Evolutionary conservation across 2,113 vertebrate species (phyloP).

Genomic region (Stigmatopora nigra): DNA sequence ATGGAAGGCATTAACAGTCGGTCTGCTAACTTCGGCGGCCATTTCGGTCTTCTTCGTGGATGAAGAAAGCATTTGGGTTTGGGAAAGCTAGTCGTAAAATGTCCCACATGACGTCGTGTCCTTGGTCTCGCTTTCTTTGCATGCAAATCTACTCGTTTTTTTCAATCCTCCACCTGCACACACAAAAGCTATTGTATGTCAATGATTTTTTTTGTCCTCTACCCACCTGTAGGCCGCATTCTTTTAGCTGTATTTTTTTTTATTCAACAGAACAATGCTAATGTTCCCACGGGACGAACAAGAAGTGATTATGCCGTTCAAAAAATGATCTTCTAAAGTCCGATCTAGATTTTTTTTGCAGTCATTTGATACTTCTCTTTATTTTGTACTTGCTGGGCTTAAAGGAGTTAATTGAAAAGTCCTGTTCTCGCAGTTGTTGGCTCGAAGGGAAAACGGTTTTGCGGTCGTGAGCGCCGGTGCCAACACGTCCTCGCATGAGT

Average conservation of each 20-base stretch:
- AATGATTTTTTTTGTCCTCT: slow-evolving; percentile 33
- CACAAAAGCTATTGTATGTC: slow-evolving; percentile 46
- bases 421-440: slow-evolving; percentile 27
- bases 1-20: slow-evolving; percentile 72
- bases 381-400: slow-evolving; percentile 1
- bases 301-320: slow-evolving; percentile 24
- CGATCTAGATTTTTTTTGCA: slow-evolving; percentile 1
- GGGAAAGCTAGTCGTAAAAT: neutral
- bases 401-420: slow-evolving; percentile 19
- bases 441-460: slow-evolving; percentile 24
- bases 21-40: slow-evolving; percentile 60
- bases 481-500: slow-evolving; percentile 64
- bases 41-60: slow-evolving; percentile 32
- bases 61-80: slow-evolving; percentile 23
- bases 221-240: slow-evolving; percentile 44
- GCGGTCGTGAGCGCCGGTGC: slow-evolving; percentile 27
- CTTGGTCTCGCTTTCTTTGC: too few relatives aligned
- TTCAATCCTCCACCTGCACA: slow-evolving; percentile 23
- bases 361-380: neutral
- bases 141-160: slow-evolving; percentile 19
- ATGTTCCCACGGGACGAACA: slow-evolving; percentile 30
- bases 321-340: slow-evolving; percentile 28
- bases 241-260: slow-evolving; percentile 14
- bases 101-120: neutral
- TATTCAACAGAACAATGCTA: slow-evolving; percentile 14